Base-by-base conservation (phyloP, 2,113 vertebrate genomes). In the Amphiprion ocellaris region DNA sequence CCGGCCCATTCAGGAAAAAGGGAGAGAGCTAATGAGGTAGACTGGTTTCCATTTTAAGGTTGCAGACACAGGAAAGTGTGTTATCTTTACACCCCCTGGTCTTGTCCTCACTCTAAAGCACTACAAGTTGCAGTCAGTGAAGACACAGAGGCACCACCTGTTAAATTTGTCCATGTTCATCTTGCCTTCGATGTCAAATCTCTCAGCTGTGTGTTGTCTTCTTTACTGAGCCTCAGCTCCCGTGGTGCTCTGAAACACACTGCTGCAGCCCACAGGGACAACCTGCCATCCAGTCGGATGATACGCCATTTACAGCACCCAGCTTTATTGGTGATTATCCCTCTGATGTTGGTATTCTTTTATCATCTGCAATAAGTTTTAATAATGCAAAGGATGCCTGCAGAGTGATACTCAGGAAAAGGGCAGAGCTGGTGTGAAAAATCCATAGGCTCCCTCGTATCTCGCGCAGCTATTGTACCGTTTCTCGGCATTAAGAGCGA, bases 301-400 rank as follows among this genome's bases (percentile, higher is more conserved):
- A 53, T 4, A 21, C 50, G 49, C 3, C 56, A 46, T 62, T 73
- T 74, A 52, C 64, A 58, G 61, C 49, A 56, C 37, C n/a, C 3
- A 64, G 52, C 62, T 76, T 85, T 78, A 77, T 63, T 55, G 11
- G 52, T 44, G 81, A 82, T 75, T 63, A 66, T 54, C 50, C 64
- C 61, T 76, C 65, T 86, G 77, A 81, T 74, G 67, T 58, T n/a
- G 56, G 14, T n/a, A 16, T 77, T 58, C 55, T 69, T 87, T 81
- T 67, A 82, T 90, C 69, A 39, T 56, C 69, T 33, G 61, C 68
- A 75, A 37, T 81, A 54, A 1, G 53, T 75, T 86, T 85, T 67
- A 77, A 82, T 84, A 79, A 67, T n/a, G 4, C 47, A 83, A 62
- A 73, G 16, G 4, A 37, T 30, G 63, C 39, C 59, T 83, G 67